Percentiles rank a stretch among this genome's conserved stretches.
phyloP scores from a whole-genome alignment of 1,140 invertebrate genomes.

The Octopus sinensis region DNA sequence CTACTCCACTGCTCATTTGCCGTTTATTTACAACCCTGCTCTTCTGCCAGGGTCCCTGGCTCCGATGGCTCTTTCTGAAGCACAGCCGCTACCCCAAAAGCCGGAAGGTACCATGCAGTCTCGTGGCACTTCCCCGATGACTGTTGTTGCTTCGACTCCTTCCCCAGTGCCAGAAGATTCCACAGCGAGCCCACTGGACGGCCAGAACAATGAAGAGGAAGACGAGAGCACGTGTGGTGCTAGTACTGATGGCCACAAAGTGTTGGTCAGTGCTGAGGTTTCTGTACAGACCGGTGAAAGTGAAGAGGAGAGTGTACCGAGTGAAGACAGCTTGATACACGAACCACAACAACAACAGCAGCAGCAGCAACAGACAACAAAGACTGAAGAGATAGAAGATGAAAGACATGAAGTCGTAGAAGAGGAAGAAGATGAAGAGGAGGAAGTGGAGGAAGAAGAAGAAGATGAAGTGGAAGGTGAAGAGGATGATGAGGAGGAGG shows the following conservation, averaged over 20 bases:
- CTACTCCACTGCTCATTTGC: slow-evolving; percentile 17
- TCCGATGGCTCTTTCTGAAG: slow-evolving; percentile 13
- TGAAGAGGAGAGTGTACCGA: background rate
- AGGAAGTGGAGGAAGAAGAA: background rate
- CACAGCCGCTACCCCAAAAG: slow-evolving; percentile 24
- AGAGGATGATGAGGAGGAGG: background rate
- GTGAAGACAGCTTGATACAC: slow-evolving; percentile 22
- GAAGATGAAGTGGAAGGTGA: background rate
- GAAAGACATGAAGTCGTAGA: slow-evolving; percentile 27
- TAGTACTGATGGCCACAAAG: slow-evolving; percentile 23
- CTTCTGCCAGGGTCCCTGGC: slow-evolving; percentile 19
- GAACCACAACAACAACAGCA: slow-evolving; percentile 14
- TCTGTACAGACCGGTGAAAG: background rate
- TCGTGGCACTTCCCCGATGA: slow-evolving; percentile 49
- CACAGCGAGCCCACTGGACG: slow-evolving; percentile 19
- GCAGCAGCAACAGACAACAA: slow-evolving; percentile 14
- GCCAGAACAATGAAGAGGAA: slow-evolving; percentile 64
- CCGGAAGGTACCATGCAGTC: slow-evolving; percentile 41
- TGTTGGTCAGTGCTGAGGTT: background rate
- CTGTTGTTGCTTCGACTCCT: slow-evolving; percentile 21
- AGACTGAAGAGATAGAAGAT: slow-evolving; percentile 21
- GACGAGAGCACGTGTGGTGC: slow-evolving; percentile 52
- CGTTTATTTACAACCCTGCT: slow-evolving; percentile 31
- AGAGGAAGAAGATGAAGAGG: slow-evolving; percentile 19
- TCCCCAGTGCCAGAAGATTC: background rate